Base-by-base conservation (phyloP, 1,140 invertebrate genomes). In the Papilio polyxenes region DNA sequence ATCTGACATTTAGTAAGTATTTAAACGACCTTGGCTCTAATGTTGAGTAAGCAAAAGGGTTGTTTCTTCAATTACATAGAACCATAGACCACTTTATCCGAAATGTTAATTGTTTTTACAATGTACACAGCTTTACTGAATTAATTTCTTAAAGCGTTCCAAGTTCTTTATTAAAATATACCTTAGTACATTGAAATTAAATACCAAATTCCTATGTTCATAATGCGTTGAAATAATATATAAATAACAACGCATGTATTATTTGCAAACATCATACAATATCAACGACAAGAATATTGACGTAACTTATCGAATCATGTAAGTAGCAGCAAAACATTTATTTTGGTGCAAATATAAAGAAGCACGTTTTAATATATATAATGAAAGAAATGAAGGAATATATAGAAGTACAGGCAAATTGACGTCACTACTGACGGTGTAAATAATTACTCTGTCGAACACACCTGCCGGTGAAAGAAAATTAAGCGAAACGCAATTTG, bases 361-460 rank as follows among this genome's bases (percentile, higher is more conserved):
- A 87, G 83, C 87, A 82, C 82, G 40, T 48, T 83, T 81, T 85
- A 87, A 90, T 89, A n/a, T n/a, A n/a, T n/a, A n/a, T n/a, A n/a
- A n/a, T n/a, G 83, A 84, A 90, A 86, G 75, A 89, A 92, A 91
- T 88, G 88, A 86, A 91, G 87, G 82, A 84, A 86, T 83, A 85
- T 84, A 83, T 75, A 82, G 82, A 80, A 84, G 56, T 81, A 72
- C 82, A 81, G 87, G 86, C 69, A 83, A 86, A 88, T 87, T 92
- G 91, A 93, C 92, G 92, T 92, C 91, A 91, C 88, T 82, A 84
- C 89, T 89, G 90, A 88, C 93, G 92, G 87, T 93, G 92, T 94
- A 93, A 94, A 94, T 94, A 94, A 94, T 94, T 94, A 91, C 92
- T 93, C 92, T 93, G 93, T 94, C 92, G 93, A 94, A 94, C 91